Evolutionary conservation across 2,797 vertebrate genomes (phyloP), one percentile per base, ranked within the genome.

Genomic region (Amniataba percoides): DNA sequence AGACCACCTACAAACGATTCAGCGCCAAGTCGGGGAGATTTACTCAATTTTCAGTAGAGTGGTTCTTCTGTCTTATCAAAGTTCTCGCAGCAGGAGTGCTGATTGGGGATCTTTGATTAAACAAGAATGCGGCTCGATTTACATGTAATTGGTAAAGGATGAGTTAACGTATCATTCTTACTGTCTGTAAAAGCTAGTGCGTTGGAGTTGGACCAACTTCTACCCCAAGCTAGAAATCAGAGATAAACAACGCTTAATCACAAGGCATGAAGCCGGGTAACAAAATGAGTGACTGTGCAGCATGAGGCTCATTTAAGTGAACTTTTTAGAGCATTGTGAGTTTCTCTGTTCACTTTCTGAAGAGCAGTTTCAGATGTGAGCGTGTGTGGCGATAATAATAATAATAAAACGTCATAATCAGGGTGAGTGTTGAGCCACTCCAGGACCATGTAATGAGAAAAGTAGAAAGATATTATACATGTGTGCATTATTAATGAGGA

Each of bases 1-100:
- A 90, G 92, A 93, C 93, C 93, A 93, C 91, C 92, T 87, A 89
- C 85, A 71, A 59, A 90, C 82, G 83, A 88, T 88, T 84, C 81
- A 53, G 55, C 45, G 75, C 71, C 81, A 77, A 66, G 64, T 74
- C 60, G 3, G 64, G 71, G 70, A 82, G 87, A 88, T 87, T 87
- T 81, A 84, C 70, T 87, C 27, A 1, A 64, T 65, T 81, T 70
- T 82, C 71, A 64, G 68, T 16, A 7, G 68, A 64, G 57, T 34
- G 63, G 42, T 77, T 85, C 70, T 53, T 83, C 78, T 10, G 60
- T 82, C 68, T 91, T 90, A 92, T 92, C 90, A 82, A 71, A 76
- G 80, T 83, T 86, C 80, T 74, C 53, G 70, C 72, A 68, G 77
- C 59, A 71, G 87, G 77, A 85, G 64, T 21, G 42, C 80, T 87